A percentile compares a stretch with the other conserved stretches of the same genome.
These are phyloP conservation scores for Chloromyia formosa DNA, from an alignment of 2,888 invertebrate species.

Conservation along the genomic window DNA sequence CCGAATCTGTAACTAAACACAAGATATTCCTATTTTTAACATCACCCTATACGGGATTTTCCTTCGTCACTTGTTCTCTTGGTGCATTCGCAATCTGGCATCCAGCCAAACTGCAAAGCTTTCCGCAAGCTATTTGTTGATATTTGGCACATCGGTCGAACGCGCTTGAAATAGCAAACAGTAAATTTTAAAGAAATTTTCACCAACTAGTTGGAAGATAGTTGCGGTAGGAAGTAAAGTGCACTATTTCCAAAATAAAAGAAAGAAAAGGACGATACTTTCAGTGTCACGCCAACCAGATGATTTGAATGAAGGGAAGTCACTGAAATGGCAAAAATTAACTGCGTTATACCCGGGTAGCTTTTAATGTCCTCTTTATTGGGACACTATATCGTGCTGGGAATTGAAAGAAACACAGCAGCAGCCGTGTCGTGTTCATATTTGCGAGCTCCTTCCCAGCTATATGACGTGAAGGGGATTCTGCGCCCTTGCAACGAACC, in stretches of 20 bases:
- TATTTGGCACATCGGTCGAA: conserved; percentile 22
- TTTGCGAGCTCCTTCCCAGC: not conserved
- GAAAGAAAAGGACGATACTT: too few species aligned
- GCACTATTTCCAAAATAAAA: too few species aligned
- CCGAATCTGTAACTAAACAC: too few species aligned
- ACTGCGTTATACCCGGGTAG: not conserved
- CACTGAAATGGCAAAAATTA: not conserved
- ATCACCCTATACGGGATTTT: too few species aligned
- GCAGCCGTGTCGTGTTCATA: not conserved
- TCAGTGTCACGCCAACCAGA: too few species aligned
- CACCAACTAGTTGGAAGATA: too few species aligned
- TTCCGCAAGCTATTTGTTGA: conserved; percentile 18
- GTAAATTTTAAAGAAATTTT: too few species aligned
- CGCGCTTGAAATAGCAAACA: not conserved
- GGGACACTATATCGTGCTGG: not conserved
- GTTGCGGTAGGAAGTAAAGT: too few species aligned
- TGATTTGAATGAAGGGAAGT: too few species aligned
- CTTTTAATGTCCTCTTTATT: not conserved
- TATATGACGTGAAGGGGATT: conserved; percentile 34
- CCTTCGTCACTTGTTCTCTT: not conserved
- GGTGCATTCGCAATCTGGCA: conserved; percentile 19
- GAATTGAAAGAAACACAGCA: not conserved
- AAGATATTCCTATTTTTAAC: too few species aligned
- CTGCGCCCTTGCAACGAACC: conserved; percentile 17
- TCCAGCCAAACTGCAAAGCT: conserved; percentile 14